Evolutionary conservation across 1,140 invertebrate species (phyloP).

Genomic region (Drosophila punjabiensis): DNA sequence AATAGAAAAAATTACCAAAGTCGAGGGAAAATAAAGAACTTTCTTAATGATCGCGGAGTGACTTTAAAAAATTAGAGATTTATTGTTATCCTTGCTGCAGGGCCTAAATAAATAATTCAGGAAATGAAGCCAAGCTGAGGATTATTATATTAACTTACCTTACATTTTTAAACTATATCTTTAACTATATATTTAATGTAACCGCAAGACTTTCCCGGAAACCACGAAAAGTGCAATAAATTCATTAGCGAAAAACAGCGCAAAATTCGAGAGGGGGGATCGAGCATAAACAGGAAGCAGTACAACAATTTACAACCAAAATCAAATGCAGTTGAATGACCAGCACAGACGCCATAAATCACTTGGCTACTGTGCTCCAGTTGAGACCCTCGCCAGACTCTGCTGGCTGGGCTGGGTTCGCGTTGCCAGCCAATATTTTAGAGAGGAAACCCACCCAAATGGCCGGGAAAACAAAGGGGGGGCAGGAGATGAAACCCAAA

Average conservation of each 20-base stretch:
- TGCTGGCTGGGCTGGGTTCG: too few relatives aligned
- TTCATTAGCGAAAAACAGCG: slow-evolving; percentile 61
- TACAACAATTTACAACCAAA: slow-evolving; percentile 83
- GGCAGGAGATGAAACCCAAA: slow-evolving; percentile 30
- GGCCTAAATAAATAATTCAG: too few relatives aligned
- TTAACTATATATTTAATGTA: background rate
- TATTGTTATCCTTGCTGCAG: slow-evolving; percentile 29
- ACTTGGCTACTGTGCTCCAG: slow-evolving; percentile 59
- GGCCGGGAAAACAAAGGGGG: slow-evolving; percentile 16
- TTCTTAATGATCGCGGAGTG: slow-evolving; percentile 62
- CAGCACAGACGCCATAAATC: slow-evolving; percentile 82
- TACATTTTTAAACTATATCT: background rate
- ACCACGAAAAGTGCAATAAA: slow-evolving; percentile 64
- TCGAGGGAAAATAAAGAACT: slow-evolving; percentile 29
- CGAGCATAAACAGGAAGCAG: slow-evolving; percentile 67
- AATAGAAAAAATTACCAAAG: slow-evolving; percentile 31
- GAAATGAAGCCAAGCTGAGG: background rate
- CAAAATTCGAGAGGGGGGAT: background rate
- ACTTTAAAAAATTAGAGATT: slow-evolving; percentile 36
- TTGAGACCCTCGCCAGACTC: slow-evolving; percentile 67
- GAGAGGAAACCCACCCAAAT: slow-evolving; percentile 47
- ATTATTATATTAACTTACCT: background rate
- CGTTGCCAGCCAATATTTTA: slow-evolving; percentile 73
- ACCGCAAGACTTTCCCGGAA: background rate
- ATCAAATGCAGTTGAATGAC: slow-evolving; percentile 83